Base-by-base conservation (phyloP, 1,140 invertebrate genomes). In the Aphelenchoides besseyi region DNA sequence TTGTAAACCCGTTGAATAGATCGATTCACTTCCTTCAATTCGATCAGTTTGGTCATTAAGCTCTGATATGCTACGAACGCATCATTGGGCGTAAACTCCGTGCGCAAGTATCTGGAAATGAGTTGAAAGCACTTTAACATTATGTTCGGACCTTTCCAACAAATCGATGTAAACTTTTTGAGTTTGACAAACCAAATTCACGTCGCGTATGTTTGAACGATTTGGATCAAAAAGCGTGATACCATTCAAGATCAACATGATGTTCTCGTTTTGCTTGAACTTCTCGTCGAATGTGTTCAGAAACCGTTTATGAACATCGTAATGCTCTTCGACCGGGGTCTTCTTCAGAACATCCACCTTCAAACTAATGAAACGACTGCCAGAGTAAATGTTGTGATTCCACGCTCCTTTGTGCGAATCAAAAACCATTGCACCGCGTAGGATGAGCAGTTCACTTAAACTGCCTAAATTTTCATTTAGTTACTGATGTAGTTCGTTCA, bases 181-280 rank as follows among this genome's bases (percentile, higher is more conserved):
- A 26, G 63, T 69, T 36, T 73, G 18, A 37, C 18, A 3, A 18
- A 70, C 69, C 28, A 36, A 5, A 5, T 8, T 8, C 3, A 8
- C 36, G 32, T 72, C 69, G 16, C 35, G 16, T 5, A 72, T 41
- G 48, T 74, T 74, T 18, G 71, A 33, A 0, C 71, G 26, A 53
- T 52, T 30, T 1, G 71, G 41, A 28, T n/a, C 30, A 28, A 72
- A 72, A 26, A 72, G 37, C 18, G 48, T 63, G 16, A 72, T 74
- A 28, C 48, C 71, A 63, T 72, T 72, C 3, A 72, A 29, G 69
- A 72, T 74, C 29, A 72, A 41, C 71, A 72, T 72, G 2, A 72
- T 54, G n/a, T 55, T 72, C 54, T 72, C 71, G 54, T 72, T 72
- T 26, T 41, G 33, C 8, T 71, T n/a, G 71, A 70, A 72, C n/a